phyloP scores from a whole-genome alignment of 2,113 vertebrate species.

The Trogon surrucura region DNA sequence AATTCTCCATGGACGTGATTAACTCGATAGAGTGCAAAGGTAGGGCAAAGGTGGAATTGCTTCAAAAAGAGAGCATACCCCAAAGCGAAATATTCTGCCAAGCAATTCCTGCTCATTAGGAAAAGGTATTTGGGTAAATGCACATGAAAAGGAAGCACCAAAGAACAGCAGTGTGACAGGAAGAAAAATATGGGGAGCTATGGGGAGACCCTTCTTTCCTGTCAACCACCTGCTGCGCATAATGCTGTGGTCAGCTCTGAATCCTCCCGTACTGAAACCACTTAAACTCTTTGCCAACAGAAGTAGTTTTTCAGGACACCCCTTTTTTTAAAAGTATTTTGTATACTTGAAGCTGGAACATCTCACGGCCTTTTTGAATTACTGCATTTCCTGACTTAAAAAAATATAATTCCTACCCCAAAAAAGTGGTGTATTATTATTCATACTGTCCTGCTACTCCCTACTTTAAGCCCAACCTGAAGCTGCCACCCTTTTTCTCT shows the following conservation, averaged over 20 bases:
- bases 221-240: neutral
- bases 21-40: conserved; percentile 40
- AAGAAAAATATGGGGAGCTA: neutral
- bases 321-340: neutral
- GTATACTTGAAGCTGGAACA: neutral
- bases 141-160: neutral
- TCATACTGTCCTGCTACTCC: neutral
- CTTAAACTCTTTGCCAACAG: neutral
- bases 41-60: conserved; percentile 55
- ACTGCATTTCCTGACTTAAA: neutral
- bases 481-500: neutral
- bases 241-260: neutral
- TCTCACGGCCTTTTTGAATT: neutral
- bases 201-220: neutral
- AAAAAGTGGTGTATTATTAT: too few relatives aligned
- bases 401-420: too few relatives aligned
- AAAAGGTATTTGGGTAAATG: conserved; percentile 3
- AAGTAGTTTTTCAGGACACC: neutral
- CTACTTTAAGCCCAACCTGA: neutral
- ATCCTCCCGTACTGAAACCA: neutral
- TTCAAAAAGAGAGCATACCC: conserved; percentile 33
- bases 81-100: conserved; percentile 24
- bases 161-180: neutral
- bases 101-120: conserved; percentile 7
- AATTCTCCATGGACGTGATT: conserved; percentile 54